A percentile compares a stretch with the other conserved stretches of the same genome.
These are phyloP conservation scores for Distichodus sexfasciatus DNA, from an alignment of 2,797 vertebrate genomes.

Conservation along the genomic window DNA sequence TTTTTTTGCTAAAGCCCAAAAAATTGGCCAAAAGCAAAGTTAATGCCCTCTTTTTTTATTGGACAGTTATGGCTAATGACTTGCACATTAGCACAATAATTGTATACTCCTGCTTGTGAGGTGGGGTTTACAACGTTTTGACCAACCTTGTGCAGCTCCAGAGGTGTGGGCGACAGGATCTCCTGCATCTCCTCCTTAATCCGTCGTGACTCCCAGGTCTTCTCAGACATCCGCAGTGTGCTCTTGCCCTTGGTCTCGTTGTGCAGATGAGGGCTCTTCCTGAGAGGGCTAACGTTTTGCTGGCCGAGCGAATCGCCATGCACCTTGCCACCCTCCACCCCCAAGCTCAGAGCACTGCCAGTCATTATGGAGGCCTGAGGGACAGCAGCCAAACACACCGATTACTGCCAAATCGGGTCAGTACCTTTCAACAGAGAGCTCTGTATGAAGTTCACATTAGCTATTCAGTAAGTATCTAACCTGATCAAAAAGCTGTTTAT, in stretches of 20 bases:
- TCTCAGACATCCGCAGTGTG: slow-evolving; percentile 72
- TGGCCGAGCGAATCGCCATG: slow-evolving; percentile 64
- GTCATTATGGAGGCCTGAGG: slow-evolving; percentile 93
- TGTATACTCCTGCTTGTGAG: too few relatives aligned
- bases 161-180: slow-evolving; percentile 80
- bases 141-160: slow-evolving; percentile 91
- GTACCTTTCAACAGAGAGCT: not conserved
- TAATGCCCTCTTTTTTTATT: too few relatives aligned
- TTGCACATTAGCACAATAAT: too few relatives aligned
- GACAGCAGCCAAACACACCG: not conserved
- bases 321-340: slow-evolving; percentile 81
- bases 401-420: slow-evolving; percentile 10
- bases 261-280: slow-evolving; percentile 67
- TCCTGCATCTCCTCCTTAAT: slow-evolving; percentile 89
- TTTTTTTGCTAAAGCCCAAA: too few relatives aligned
- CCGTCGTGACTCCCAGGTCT: slow-evolving; percentile 82
- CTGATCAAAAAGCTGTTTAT: slow-evolving; percentile 4
- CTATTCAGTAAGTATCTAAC: slow-evolving; percentile 18
- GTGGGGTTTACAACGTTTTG: too few relatives aligned
- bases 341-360: slow-evolving; percentile 84
- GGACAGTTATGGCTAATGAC: too few relatives aligned
- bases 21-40: too few relatives aligned
- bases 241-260: slow-evolving; percentile 71
- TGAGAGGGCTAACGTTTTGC: slow-evolving; percentile 61
- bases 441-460: slow-evolving; percentile 10